phyloP scores from a whole-genome alignment of 2,797 vertebrate genomes.

The Poeciliopsis turneri region DNA sequence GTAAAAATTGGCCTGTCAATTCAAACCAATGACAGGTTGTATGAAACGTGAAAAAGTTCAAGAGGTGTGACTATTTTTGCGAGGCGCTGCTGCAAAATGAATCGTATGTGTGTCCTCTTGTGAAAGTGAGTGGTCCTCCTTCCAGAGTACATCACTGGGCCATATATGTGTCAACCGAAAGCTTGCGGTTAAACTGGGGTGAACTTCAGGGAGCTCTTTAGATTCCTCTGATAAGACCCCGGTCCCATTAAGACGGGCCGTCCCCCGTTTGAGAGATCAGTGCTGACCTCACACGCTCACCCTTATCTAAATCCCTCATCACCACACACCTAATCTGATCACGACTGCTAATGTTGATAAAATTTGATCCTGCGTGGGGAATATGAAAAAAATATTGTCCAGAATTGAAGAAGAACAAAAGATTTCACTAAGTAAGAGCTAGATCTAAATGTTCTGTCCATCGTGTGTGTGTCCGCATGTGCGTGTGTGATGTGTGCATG shows the following conservation, averaged over 20 bases:
- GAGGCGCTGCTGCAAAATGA: not conserved
- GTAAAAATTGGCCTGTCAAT: not conserved
- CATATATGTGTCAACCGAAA: constrained; percentile 51
- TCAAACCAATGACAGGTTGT: not conserved
- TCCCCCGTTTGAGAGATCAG: constrained; percentile 56
- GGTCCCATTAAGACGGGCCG: constrained; percentile 57
- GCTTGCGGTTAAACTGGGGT: constrained; percentile 57
- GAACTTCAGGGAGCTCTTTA: constrained; percentile 77
- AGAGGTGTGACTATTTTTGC: not conserved
- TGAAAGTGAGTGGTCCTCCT: constrained; percentile 43
- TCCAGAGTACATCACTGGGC: constrained; percentile 35
- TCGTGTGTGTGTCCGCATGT: constrained; percentile 12
- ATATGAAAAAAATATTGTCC: constrained; percentile 34
- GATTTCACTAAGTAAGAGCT: constrained; percentile 11
- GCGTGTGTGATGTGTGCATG: constrained; percentile 29
- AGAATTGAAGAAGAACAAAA: constrained; percentile 35
- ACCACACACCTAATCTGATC: constrained; percentile 72
- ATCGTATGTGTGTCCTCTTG: not conserved
- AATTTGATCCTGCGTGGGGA: constrained; percentile 50
- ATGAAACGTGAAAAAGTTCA: not conserved
- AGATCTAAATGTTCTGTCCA: not conserved
- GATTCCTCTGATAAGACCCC: constrained; percentile 74
- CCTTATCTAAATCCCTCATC: constrained; percentile 80
- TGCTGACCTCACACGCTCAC: constrained; percentile 60
- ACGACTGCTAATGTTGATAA: constrained; percentile 65